Conservation (phyloP, 2,888 invertebrate genomes). For the Spilosoma lubricipeda region DNA sequence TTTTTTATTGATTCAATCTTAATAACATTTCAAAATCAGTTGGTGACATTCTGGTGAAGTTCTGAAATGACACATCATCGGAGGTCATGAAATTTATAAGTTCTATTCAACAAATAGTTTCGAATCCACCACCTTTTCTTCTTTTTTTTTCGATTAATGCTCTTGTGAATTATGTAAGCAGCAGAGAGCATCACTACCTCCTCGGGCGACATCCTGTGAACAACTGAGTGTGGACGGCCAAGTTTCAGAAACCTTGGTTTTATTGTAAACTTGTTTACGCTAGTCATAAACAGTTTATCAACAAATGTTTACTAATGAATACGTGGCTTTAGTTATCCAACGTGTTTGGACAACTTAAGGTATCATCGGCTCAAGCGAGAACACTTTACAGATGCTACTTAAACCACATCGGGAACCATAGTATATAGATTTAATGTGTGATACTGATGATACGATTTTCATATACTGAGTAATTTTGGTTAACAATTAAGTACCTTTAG, state of each 20-base stretch:
- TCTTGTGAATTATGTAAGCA: slow-evolving; percentile 13
- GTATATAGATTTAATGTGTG: no score
- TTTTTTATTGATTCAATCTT: slow-evolving; percentile 21
- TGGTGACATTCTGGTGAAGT: slow-evolving; percentile 24
- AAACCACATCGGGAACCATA: background rate
- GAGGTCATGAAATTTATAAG: background rate
- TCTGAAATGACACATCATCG: background rate
- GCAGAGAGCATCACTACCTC: slow-evolving; percentile 24
- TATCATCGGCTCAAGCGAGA: background rate
- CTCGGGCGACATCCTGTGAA: slow-evolving; percentile 27
- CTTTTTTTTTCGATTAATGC: background rate
- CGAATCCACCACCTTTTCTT: background rate
- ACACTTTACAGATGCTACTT: background rate
- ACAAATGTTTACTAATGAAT: background rate
- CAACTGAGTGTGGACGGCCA: slow-evolving; percentile 31
- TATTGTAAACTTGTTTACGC: slow-evolving; percentile 10
- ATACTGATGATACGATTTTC: background rate
- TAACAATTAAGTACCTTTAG: background rate
- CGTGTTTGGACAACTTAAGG: background rate
- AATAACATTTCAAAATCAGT: slow-evolving; percentile 45
- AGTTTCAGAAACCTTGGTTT: slow-evolving; percentile 24
- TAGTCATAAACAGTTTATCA: background rate
- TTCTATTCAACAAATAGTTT: background rate
- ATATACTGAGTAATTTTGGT: background rate
- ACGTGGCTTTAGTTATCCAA: background rate